These are phyloP conservation scores for Epinephelus coioides DNA, from an alignment of 2,797 vertebrate genomes.

Conservation along the genomic window DNA sequence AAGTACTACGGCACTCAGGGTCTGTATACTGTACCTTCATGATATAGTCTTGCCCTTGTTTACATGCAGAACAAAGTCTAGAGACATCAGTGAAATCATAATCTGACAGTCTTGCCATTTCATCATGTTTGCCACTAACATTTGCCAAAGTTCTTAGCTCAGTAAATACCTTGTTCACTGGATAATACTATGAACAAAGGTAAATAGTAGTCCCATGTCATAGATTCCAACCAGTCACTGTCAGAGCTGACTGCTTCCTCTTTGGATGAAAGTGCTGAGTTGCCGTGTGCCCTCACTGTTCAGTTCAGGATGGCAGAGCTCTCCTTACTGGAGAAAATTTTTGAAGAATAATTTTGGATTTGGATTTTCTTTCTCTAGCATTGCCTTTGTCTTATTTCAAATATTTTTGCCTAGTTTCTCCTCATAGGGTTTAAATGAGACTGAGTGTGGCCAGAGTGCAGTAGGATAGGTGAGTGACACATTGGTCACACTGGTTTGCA, in stretches of 20 bases:
- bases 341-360: no score
- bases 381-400: no score
- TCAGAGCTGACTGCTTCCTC: no score
- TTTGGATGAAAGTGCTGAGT: no score
- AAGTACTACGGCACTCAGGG: rapidly evolving
- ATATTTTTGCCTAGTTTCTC: no score
- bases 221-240: no score
- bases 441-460: neutral
- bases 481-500: neutral
- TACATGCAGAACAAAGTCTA: neutral
- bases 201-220: no score
- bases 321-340: neutral
- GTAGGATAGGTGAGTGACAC: neutral
- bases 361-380: no score
- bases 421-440: no score
- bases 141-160: neutral
- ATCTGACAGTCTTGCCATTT: neutral
- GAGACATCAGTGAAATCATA: neutral
- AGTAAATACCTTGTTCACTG: neutral
- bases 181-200: neutral
- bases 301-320: neutral
- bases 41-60: neutral
- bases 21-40: neutral
- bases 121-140: neutral
- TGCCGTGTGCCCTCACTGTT: neutral